Evolutionary conservation across 2,888 invertebrate species (phyloP).

Genomic region (Noctua comes): DNA sequence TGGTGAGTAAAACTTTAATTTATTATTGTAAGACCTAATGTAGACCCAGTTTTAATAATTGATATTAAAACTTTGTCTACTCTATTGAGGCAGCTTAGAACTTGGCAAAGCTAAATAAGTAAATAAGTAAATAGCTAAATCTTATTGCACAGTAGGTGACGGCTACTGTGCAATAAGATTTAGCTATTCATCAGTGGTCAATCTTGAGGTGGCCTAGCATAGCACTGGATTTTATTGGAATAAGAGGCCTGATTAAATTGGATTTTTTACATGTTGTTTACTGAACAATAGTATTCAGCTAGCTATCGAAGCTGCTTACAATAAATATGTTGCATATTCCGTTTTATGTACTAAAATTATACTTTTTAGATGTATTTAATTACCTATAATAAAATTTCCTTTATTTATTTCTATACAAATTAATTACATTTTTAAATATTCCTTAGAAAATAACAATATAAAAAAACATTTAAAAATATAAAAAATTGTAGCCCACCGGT

Average conservation of each 20-base stretch:
- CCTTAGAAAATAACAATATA: too few relatives aligned
- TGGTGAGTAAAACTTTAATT: constrained; percentile 86
- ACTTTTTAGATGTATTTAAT: neutral
- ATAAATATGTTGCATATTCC: neutral
- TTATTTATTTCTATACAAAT: too few relatives aligned
- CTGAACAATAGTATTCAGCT: neutral
- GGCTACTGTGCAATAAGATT: too few relatives aligned
- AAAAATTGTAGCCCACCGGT: too few relatives aligned
- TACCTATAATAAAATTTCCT: too few relatives aligned
- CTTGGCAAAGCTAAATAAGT: neutral
- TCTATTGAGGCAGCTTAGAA: neutral
- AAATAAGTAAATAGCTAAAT: neutral
- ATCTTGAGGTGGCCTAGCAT: neutral
- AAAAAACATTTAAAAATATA: too few relatives aligned
- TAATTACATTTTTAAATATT: too few relatives aligned
- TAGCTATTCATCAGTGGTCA: neutral
- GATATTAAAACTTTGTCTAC: neutral
- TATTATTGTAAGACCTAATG: neutral
- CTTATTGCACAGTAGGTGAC: neutral
- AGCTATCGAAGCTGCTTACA: neutral
- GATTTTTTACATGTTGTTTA: neutral
- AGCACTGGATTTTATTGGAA: neutral
- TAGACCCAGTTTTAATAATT: neutral
- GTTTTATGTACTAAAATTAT: neutral
- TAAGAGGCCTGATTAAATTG: neutral